These are phyloP conservation scores for Urocitellus parryii DNA, from an alignment of 2,113 vertebrate genomes.

Conservation along the genomic window DNA sequence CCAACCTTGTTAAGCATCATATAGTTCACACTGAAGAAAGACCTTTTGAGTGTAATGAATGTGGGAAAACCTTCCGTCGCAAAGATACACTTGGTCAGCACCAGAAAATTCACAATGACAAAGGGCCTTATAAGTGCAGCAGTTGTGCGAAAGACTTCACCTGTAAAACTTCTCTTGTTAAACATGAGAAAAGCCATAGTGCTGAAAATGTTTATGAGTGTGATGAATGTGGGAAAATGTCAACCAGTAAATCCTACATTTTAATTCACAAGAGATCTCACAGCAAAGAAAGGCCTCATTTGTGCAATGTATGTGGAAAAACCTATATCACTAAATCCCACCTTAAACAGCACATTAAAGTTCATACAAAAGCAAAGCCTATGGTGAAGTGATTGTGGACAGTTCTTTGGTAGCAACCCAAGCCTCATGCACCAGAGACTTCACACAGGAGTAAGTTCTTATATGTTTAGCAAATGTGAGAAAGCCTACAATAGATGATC, in stretches of 20 bases:
- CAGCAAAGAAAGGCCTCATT: neutral
- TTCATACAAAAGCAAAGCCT: neutral
- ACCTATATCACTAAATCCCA: neutral
- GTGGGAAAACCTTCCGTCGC: neutral
- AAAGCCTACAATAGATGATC: neutral
- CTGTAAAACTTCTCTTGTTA: neutral
- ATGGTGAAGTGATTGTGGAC: neutral
- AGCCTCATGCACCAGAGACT: neutral
- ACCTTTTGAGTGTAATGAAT: neutral
- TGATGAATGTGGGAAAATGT: neutral
- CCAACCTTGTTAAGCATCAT: neutral
- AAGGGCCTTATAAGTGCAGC: neutral
- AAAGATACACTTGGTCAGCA: neutral
- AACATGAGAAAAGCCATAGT: neutral
- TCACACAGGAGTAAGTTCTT: neutral
- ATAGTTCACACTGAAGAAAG: neutral
- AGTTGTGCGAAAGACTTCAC: neutral
- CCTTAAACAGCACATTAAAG: neutral
- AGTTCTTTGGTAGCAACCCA: neutral
- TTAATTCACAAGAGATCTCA: neutral
- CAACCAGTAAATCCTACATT: neutral
- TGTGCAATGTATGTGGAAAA: neutral
- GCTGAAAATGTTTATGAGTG: neutral
- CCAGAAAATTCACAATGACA: neutral
- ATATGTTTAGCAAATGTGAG: neutral